These are phyloP conservation scores for Pelagia noctiluca DNA, from an alignment of 30 jellyfish, hydroid and myxozoan species.

Conservation along the genomic window DNA sequence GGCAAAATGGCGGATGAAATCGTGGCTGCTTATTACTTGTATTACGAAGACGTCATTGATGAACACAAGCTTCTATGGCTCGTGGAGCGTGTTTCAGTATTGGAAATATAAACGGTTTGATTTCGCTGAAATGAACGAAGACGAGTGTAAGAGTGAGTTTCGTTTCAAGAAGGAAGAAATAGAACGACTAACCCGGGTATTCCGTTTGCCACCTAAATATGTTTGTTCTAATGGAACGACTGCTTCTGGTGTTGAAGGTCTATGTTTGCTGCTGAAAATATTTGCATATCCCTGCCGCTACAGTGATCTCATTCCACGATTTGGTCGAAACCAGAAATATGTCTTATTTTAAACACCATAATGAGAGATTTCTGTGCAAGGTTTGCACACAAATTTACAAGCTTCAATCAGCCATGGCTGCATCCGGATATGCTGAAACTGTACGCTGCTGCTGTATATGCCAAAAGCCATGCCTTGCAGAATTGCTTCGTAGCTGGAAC, in stretches of 20 bases:
- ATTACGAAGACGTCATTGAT: constrained; percentile 35
- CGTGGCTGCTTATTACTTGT: not conserved
- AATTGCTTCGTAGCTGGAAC: constrained; percentile 78
- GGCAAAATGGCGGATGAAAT: not conserved
- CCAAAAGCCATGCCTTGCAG: constrained; percentile 28
- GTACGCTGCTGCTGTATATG: constrained; percentile 48
- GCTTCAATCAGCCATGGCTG: constrained; percentile 70
- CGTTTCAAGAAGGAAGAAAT: constrained; percentile 51
- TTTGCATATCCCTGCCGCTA: constrained; percentile 75
- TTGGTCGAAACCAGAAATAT: constrained; percentile 69
- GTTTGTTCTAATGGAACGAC: constrained; percentile 49
- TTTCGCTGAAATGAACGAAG: constrained; percentile 32
- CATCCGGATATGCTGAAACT: constrained; percentile 50
- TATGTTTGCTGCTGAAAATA: constrained; percentile 55
- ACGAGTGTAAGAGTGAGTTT: constrained; percentile 50
- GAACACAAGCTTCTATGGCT: constrained; percentile 25
- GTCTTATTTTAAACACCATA: constrained; percentile 66
- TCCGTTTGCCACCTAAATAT: constrained; percentile 35
- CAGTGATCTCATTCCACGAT: constrained; percentile 64
- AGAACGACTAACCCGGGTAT: constrained; percentile 6
- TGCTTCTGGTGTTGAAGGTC: constrained; percentile 63
- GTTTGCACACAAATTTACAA: constrained; percentile 30
- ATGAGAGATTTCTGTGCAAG: constrained; percentile 30
- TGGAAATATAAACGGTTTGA: constrained; percentile 35
- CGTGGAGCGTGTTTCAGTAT: constrained; percentile 16